Evolutionary conservation across 2,113 vertebrate genomes (phyloP).

Genomic region (Poicephalus meyeri): DNA sequence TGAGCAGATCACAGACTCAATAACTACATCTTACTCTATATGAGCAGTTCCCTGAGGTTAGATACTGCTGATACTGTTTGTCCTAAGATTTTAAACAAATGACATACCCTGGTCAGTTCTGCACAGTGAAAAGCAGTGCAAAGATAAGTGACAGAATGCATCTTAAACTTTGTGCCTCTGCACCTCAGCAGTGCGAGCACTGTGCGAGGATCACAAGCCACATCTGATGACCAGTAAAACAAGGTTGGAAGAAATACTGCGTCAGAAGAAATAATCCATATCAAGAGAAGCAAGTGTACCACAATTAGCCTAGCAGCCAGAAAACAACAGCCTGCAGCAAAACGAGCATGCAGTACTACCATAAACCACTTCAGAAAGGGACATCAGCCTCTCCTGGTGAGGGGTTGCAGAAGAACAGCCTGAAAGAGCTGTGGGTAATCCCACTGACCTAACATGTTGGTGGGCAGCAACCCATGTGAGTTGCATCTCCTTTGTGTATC

Average conservation of each 20-base stretch:
- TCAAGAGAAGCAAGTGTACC: not conserved
- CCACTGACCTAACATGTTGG: accelerated
- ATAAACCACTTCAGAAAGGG: not conserved
- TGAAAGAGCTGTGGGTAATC: not conserved
- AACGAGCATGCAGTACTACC: not conserved
- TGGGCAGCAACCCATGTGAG: accelerated
- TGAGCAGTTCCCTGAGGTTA: not conserved
- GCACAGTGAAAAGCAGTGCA: not conserved
- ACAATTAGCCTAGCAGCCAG: not conserved
- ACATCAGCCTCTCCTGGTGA: not conserved
- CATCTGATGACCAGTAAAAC: not conserved
- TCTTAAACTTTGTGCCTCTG: not conserved
- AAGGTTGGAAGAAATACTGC: not conserved
- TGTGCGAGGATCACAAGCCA: not conserved
- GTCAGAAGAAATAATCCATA: not conserved
- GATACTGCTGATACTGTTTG: not conserved
- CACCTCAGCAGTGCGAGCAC: not conserved
- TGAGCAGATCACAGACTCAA: not conserved
- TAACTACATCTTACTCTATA: not conserved
- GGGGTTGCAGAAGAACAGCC: not conserved
- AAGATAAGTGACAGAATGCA: not conserved
- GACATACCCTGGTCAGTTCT: not conserved
- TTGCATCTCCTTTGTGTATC: accelerated
- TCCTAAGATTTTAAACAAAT: not conserved
- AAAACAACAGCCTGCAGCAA: not conserved